A percentile compares a stretch with the other conserved stretches of the same genome.
Conservation (phyloP, 2,113 vertebrate genomes). For the Toxostoma redivivum region DNA sequence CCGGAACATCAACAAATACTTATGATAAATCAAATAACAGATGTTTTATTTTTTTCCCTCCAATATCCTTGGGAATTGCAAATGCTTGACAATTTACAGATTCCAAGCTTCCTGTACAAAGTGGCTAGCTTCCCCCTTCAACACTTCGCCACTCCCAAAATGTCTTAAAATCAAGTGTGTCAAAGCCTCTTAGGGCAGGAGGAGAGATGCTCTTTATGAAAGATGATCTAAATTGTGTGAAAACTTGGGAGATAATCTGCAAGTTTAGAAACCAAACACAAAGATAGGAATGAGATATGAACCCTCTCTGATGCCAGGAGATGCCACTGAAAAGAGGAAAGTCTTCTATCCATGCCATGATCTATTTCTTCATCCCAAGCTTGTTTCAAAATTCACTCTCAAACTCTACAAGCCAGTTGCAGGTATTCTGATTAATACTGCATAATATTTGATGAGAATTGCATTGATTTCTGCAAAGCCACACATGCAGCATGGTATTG, state of each 20-base stretch:
- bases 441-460: background rate
- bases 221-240: accelerated
- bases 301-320: background rate
- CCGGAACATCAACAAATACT: background rate
- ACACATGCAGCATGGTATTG: background rate
- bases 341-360: background rate
- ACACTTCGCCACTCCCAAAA: background rate
- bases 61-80: background rate
- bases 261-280: background rate
- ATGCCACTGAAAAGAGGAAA: background rate
- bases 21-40: background rate
- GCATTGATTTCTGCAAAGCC: background rate
- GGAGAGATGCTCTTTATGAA: background rate
- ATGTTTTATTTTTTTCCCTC: no score
- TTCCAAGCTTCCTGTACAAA: background rate
- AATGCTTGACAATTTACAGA: background rate
- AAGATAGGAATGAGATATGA: accelerated
- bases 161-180: background rate
- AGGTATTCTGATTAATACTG: background rate
- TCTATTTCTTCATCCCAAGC: background rate
- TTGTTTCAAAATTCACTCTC: background rate
- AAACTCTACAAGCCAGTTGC: background rate
- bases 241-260: background rate
- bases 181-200: background rate
- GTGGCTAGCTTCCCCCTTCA: background rate